Percentiles rank a stretch among this genome's conserved stretches.
Conservation (phyloP, 2,797 vertebrate species). For the Argyrosomus regius region DNA sequence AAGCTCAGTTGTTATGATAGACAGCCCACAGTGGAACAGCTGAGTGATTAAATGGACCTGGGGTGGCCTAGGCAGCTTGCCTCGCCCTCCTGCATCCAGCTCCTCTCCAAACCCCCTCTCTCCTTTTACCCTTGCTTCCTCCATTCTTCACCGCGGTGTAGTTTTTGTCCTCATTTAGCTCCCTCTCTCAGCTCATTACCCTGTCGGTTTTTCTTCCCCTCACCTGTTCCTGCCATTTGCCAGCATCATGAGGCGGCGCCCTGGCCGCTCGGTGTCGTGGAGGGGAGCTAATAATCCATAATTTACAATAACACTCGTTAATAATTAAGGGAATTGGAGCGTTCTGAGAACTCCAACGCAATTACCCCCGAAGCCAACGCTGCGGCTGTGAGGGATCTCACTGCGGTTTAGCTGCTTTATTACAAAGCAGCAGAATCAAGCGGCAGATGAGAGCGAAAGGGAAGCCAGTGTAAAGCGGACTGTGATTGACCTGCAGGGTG, state of each 20-base stretch:
- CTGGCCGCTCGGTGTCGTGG: constrained; percentile 22
- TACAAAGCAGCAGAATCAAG: constrained; percentile 54
- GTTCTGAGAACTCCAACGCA: constrained; percentile 76
- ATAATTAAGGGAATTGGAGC: constrained; percentile 81
- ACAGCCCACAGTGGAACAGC: constrained; percentile 46
- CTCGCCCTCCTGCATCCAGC: constrained; percentile 17
- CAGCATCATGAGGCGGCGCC: constrained; percentile 15
- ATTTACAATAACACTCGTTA: constrained; percentile 82
- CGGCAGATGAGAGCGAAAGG: not conserved
- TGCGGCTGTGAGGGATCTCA: constrained; percentile 52
- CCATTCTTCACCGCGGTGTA: not conserved
- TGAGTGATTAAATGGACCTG: constrained; percentile 53
- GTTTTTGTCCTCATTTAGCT: constrained; percentile 40
- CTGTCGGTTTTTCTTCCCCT: constrained; percentile 7
- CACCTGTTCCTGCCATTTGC: constrained; percentile 45
- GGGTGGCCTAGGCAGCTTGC: constrained; percentile 23
- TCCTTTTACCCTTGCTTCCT: not conserved
- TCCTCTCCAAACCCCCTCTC: not conserved
- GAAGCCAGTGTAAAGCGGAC: constrained; percentile 33
- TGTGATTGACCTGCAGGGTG: constrained; percentile 55
- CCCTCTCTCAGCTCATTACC: constrained; percentile 36
- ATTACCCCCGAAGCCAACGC: constrained; percentile 73
- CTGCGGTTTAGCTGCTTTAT: constrained; percentile 63
- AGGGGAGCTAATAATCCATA: constrained; percentile 80
- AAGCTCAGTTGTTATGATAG: constrained; percentile 27